Conservation (phyloP, 2,113 vertebrate genomes). For the Spea multiplicata region DNA sequence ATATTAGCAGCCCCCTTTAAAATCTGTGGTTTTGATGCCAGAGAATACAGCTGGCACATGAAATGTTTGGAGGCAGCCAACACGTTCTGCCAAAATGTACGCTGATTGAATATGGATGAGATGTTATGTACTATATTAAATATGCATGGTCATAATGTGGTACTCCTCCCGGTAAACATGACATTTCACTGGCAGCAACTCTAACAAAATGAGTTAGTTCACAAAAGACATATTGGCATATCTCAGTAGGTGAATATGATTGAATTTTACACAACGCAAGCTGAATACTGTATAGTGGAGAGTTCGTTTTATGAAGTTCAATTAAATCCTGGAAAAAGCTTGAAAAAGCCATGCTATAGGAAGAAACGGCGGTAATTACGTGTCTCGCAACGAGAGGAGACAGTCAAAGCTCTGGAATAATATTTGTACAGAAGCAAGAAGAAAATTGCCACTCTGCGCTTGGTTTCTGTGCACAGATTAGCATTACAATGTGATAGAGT, state of each 20-base stretch:
- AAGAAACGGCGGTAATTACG: not conserved
- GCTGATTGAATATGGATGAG: constrained; percentile 38
- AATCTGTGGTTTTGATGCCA: constrained; percentile 21
- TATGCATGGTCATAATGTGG: constrained; percentile 35
- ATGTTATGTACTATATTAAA: constrained; percentile 43
- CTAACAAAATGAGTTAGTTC: constrained; percentile 29
- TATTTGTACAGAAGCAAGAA: not conserved
- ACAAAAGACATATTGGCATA: constrained; percentile 28
- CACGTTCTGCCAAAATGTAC: constrained; percentile 33
- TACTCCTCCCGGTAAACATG: constrained; percentile 41
- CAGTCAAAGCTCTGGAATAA: not conserved
- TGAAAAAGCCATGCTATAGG: not conserved
- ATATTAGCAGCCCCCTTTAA: constrained; percentile 16
- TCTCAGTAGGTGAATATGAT: constrained; percentile 22
- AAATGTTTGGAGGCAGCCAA: constrained; percentile 20
- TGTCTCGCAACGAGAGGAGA: not conserved
- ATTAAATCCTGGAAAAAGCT: not conserved
- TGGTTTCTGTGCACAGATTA: no score
- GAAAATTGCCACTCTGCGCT: no score
- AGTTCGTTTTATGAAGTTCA: constrained; percentile 6
- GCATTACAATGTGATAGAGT: no score
- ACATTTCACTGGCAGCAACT: constrained; percentile 36
- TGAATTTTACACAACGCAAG: constrained; percentile 14
- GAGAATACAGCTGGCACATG: constrained; percentile 26
- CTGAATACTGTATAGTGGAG: not conserved